phyloP scores from a whole-genome alignment of 2,113 vertebrate species.

The Porphyrio hochstetteri region DNA sequence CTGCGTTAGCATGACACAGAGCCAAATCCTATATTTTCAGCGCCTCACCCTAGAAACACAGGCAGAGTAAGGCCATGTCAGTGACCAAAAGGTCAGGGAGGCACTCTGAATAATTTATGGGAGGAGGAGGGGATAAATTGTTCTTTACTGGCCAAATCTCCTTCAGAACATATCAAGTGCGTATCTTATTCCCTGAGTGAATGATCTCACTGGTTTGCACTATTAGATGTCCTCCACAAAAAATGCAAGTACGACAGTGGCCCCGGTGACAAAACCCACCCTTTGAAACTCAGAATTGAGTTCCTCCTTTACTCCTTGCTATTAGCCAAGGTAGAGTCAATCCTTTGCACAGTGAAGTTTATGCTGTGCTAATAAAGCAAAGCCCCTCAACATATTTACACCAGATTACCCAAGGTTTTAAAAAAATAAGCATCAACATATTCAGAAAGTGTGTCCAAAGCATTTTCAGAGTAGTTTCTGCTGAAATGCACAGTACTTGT shows the following conservation, averaged over 20 bases:
- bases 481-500: neutral
- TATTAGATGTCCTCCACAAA: neutral
- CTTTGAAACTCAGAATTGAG: neutral
- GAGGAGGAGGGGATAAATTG: neutral
- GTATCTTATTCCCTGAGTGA: neutral
- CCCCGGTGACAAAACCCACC: neutral
- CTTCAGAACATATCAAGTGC: neutral
- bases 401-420: neutral
- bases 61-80: neutral
- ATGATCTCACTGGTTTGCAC: neutral
- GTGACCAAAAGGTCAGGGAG: neutral
- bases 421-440: neutral
- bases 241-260: neutral
- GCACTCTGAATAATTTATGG: neutral
- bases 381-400: neutral
- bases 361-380: neutral
- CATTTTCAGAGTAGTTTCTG: neutral
- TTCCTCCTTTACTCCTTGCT: neutral
- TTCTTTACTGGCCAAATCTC: neutral
- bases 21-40: neutral
- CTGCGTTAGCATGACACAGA: neutral
- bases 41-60: neutral
- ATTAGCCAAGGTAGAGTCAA: neutral
- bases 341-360: neutral
- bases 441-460: neutral